Evolutionary conservation across 2,888 invertebrate genomes (phyloP), one percentile per base, ranked within the genome.

Genomic region (Sipha maydis): DNA sequence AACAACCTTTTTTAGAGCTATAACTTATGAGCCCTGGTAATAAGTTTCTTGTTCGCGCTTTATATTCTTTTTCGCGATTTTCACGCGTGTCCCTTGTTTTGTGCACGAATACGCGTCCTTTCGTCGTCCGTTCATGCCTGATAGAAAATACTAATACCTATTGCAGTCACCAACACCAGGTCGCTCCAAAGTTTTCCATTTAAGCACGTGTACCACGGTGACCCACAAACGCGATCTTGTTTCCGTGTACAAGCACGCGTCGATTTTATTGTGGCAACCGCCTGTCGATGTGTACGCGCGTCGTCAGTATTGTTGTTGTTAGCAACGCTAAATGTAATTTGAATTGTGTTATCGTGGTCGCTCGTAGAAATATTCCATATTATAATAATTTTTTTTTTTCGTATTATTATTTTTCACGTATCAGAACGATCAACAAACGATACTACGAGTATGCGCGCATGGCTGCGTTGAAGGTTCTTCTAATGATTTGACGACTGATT

Each of bases 211-310:
- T n/a, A 76, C 77, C 85, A 75, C 56, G 48, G 86, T 80, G 73
- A 86, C 79, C 85, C 85, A 85, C 69, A 85, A 85, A 85, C 77
- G 78, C 67, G 85, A 85, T 85, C 85, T 78, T 41, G 85, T 85
- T 78, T 69, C 85, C 77, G 28, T 75, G 31, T 61, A 76, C 25
- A 83, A n/a, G 71, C 83, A 54, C 77, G 9, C 61, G 34, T 38
- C 31, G 77, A 67, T 85, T 83, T 61, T 85, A 85, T 85, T 79
- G 69, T 78, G 71, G 78, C 85, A 78, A 78, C 78, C 69, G 48
- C 69, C 38, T 31, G 38, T 31, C 34, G 71, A 61, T 41, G 56
- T 54, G 78, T 78, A 54, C 56, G 75, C 34, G 79, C 41, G 34
- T 82, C n/a, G 67, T 73, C 21, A 25, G 75, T 76, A 76, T 75